A percentile compares a stretch with the other conserved stretches of the same genome.
Conservation (phyloP, 2,797 vertebrate species). For the Danio albolineatus region DNA sequence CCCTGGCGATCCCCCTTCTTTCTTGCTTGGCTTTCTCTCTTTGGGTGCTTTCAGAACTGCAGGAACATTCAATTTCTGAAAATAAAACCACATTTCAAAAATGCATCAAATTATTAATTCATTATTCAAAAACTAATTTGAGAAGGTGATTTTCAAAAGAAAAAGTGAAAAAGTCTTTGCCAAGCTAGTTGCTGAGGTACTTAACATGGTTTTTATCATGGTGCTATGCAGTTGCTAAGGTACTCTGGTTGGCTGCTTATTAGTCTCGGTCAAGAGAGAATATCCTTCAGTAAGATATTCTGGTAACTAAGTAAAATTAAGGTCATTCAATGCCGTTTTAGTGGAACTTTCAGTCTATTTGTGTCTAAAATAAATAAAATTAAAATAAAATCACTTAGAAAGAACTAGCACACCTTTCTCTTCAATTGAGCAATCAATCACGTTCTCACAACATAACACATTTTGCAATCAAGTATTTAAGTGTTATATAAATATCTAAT, state of each 20-base stretch:
- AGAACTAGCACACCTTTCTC: too few relatives aligned
- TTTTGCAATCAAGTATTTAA: too few relatives aligned
- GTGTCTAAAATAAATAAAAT: neutral
- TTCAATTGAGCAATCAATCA: too few relatives aligned
- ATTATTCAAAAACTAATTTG: neutral
- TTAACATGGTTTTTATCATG: too few relatives aligned
- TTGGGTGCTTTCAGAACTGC: slow-evolving; percentile 93
- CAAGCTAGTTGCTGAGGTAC: neutral
- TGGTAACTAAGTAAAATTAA: neutral
- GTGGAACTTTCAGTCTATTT: neutral
- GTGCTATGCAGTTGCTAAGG: neutral
- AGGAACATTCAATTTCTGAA: slow-evolving; percentile 91
- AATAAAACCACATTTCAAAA: slow-evolving; percentile 14
- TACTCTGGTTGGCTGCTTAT: neutral
- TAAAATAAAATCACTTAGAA: too few relatives aligned
- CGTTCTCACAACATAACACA: too few relatives aligned
- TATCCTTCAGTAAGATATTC: neutral
- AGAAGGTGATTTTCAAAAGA: neutral
- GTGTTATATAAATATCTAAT: too few relatives aligned
- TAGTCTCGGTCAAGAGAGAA: too few relatives aligned
- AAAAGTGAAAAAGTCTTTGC: neutral
- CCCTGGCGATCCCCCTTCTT: slow-evolving; percentile 90
- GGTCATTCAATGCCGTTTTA: neutral
- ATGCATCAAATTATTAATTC: neutral
- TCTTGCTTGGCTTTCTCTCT: slow-evolving; percentile 96